Evolutionary conservation across 2,888 invertebrate genomes (phyloP), one percentile per base, ranked within the genome.

Genomic region (Andrena dorsata): DNA sequence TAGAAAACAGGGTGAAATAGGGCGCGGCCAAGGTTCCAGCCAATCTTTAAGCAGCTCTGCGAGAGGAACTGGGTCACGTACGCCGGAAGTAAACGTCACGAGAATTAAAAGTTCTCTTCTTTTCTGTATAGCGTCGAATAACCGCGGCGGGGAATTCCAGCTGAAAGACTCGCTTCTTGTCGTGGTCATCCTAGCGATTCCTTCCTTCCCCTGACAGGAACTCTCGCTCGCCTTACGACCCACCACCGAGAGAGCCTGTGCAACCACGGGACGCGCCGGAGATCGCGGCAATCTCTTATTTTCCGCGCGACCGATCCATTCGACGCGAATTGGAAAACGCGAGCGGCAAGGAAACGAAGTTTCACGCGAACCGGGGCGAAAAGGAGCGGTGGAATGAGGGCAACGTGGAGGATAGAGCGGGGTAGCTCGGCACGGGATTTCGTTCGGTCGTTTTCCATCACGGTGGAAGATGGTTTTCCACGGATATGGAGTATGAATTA

Each of bases 211-310:
- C 8, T n/a, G 7, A 0, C 26, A 1, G n/a, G 23, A 47, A 23
- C 65, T 69, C 66, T 26, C 28, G 35, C 49, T 49, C 41, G 10
- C 53, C 49, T 56, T 47, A 35, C 77, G 68, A 13, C 61, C 70
- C 35, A 30, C n/a, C 56, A 65, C 30, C n/a, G 74, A 70, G 74
- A 61, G 64, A 73, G 71, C 76, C 72, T 73, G 71, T 68, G 77
- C 72, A 81, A 69, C 72, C 80, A 78, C 77, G 70, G 66, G 76
- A 71, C 77, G 73, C 81, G 74, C 16, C 35, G 82, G 65, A 80
- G 88, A 88, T 86, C 88, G 86, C 86, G 77, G 89, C 86, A 87
- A 90, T 89, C 88, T 90, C 88, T 90, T 90, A 90, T 90, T 89
- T 90, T 90, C 89, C 90, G 83, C 85, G 80, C 88, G 90, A 89